phyloP scores from a whole-genome alignment of 2,797 vertebrate species.

The Myotis findleyi region DNA sequence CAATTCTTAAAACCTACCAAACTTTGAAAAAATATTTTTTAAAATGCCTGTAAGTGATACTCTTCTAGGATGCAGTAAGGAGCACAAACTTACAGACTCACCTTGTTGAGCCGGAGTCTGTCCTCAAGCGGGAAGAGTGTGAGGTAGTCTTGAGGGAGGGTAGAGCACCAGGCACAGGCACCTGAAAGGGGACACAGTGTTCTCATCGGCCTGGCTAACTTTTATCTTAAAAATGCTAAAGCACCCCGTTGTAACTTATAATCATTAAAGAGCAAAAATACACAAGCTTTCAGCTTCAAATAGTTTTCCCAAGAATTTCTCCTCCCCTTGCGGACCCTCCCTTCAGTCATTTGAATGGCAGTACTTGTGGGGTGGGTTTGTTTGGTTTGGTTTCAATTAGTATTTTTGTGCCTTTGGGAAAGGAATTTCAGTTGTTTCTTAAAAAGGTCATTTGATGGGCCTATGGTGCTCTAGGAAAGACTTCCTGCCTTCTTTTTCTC shows the following conservation, averaged over 20 bases:
- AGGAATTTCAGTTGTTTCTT: slow-evolving; percentile 31
- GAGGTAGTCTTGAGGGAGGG: slow-evolving; percentile 34
- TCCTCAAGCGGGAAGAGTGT: not conserved
- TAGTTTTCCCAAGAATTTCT: not conserved
- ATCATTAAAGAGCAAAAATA: slow-evolving; percentile 34
- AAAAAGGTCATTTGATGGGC: slow-evolving; percentile 8
- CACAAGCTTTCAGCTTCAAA: not conserved
- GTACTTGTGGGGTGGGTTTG: not conserved
- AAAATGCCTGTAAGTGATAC: not conserved
- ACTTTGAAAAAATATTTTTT: not conserved
- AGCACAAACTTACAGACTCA: not conserved
- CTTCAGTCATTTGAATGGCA: not conserved
- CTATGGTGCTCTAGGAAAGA: not conserved
- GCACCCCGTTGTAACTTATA: not conserved
- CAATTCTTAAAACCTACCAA: not conserved
- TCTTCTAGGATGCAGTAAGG: not conserved
- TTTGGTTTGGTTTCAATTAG: slow-evolving; percentile 53
- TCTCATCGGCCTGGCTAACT: not conserved
- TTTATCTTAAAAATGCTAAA: slow-evolving; percentile 22
- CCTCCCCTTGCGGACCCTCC: not conserved
- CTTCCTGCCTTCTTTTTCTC: not conserved
- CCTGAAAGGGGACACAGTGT: slow-evolving; percentile 48
- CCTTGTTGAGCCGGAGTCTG: not conserved
- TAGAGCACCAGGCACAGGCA: slow-evolving; percentile 12
- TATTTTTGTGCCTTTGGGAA: slow-evolving; percentile 37